Conservation (phyloP, 2,113 vertebrate species). For the Alosa alosa region DNA sequence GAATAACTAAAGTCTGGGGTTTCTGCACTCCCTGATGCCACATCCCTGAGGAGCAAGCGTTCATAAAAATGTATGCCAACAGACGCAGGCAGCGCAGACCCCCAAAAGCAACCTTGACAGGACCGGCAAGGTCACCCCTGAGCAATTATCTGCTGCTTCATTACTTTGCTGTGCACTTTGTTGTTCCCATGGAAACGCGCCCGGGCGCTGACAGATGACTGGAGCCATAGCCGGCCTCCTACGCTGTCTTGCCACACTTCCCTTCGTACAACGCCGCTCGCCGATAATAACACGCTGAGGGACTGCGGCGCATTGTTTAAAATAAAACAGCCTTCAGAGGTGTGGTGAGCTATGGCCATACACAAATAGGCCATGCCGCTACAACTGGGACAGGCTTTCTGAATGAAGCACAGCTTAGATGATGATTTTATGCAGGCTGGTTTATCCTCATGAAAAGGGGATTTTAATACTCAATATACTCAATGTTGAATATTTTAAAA, state of each 20-base stretch:
- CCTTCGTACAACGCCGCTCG: slow-evolving; percentile 28
- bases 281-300: slow-evolving; percentile 53
- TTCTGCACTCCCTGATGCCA: neutral
- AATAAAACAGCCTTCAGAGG: slow-evolving; percentile 65
- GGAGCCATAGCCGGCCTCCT: slow-evolving; percentile 60
- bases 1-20: slow-evolving; percentile 12
- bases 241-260: slow-evolving; percentile 44
- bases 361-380: slow-evolving; percentile 67
- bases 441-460: neutral
- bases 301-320: slow-evolving; percentile 63
- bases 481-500: neutral
- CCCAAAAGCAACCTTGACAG: slow-evolving; percentile 45
- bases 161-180: slow-evolving; percentile 58
- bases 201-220: slow-evolving; percentile 67
- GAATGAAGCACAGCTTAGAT: slow-evolving; percentile 56
- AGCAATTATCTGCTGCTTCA: slow-evolving; percentile 65
- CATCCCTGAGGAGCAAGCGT: neutral
- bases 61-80: slow-evolving; percentile 14
- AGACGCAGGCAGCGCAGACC: slow-evolving; percentile 28
- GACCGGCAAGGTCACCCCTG: slow-evolving; percentile 62
- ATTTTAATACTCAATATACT: neutral
- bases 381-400: slow-evolving; percentile 65
- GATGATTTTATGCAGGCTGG: slow-evolving; percentile 11
- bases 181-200: slow-evolving; percentile 72
- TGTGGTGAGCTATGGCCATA: slow-evolving; percentile 56